These are phyloP conservation scores for Linnaemya tessellans DNA, from an alignment of 2,888 invertebrate species.

Conservation along the genomic window DNA sequence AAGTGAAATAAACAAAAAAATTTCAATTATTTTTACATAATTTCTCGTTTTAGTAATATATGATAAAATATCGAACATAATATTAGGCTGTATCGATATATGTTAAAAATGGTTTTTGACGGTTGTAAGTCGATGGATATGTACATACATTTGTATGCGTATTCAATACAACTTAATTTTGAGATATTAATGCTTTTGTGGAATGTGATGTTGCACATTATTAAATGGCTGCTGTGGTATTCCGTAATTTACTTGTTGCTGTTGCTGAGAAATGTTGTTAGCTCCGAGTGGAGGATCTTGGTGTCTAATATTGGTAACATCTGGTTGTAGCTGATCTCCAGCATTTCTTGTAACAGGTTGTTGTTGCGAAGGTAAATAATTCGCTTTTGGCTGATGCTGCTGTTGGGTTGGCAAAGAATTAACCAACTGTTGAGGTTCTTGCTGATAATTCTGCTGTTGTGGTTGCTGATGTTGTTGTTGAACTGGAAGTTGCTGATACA, in stretches of 20 bases:
- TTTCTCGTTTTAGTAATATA: too few species aligned
- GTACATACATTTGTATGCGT: too few species aligned
- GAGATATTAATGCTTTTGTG: constrained; percentile 53
- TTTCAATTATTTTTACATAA: too few species aligned
- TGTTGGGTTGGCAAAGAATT: constrained; percentile 61
- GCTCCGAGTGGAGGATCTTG: constrained; percentile 68
- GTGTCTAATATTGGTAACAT: constrained; percentile 58
- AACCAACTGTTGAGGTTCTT: constrained; percentile 60
- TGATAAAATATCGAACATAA: too few species aligned
- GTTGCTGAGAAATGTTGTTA: constrained; percentile 74
- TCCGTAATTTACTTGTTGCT: constrained; percentile 64
- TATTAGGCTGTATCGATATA: too few species aligned
- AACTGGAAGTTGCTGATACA: constrained; percentile 77
- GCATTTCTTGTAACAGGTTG: constrained; percentile 46
- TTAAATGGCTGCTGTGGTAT: constrained; percentile 74
- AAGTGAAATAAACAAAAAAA: too few species aligned
- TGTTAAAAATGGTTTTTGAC: too few species aligned
- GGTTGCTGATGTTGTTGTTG: constrained; percentile 65
- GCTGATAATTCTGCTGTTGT: constrained; percentile 64
- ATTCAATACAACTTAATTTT: not conserved
- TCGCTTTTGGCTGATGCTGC: constrained; percentile 51
- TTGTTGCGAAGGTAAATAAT: not conserved
- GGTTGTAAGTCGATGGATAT: not conserved
- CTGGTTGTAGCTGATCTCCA: constrained; percentile 71
- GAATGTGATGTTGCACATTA: constrained; percentile 73